Percentiles rank a stretch among this genome's conserved stretches.
These are phyloP conservation scores for Caloenas nicobarica DNA, from an alignment of 2,113 vertebrate genomes.

Conservation along the genomic window DNA sequence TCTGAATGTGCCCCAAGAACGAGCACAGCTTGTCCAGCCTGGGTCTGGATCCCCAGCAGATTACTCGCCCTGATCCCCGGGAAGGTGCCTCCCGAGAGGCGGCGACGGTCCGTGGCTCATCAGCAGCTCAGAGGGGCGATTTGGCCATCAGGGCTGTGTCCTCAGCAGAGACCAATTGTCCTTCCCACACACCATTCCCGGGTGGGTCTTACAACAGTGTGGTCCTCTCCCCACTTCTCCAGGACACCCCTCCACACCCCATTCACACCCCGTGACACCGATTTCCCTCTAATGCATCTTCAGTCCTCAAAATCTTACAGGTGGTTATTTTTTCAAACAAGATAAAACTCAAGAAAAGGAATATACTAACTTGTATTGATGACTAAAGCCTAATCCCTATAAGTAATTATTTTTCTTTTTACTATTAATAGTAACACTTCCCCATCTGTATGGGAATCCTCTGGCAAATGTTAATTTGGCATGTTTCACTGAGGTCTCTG, in stretches of 20 bases:
- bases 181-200: background rate
- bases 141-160: background rate
- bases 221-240: background rate
- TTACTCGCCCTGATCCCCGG: background rate
- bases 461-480: background rate
- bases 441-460: background rate
- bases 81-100: background rate
- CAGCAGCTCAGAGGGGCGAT: background rate
- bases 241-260: background rate
- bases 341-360: background rate
- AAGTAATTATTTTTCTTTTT: background rate
- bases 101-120: accelerated
- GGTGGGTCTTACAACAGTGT: background rate
- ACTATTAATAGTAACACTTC: background rate
- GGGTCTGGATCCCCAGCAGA: background rate
- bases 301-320: background rate
- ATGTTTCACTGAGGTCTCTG: background rate
- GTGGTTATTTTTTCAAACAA: background rate
- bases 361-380: background rate
- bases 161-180: background rate
- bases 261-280: background rate
- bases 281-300: background rate
- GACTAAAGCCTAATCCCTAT: background rate
- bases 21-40: background rate
- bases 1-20: background rate